Conservation (phyloP, 1,140 invertebrate genomes). For the Vanessa atalanta region DNA sequence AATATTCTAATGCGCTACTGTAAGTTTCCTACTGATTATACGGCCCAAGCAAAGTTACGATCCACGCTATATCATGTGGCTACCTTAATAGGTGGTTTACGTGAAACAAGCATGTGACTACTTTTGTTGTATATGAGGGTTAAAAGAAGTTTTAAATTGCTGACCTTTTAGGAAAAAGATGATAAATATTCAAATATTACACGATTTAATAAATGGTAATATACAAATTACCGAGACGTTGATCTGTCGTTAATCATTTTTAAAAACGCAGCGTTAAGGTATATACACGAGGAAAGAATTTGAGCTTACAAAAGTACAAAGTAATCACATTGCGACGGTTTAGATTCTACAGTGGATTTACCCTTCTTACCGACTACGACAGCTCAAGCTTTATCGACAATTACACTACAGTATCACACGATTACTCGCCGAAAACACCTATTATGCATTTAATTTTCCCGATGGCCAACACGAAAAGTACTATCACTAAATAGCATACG, state of each 20-base stretch:
- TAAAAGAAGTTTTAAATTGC: conserved; percentile 18
- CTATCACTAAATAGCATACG: conserved; percentile 72
- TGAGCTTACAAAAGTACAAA: conserved; percentile 81
- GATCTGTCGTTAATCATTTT: conserved; percentile 61
- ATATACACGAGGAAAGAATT: conserved; percentile 76
- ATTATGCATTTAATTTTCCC: conserved; percentile 76
- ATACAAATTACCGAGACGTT: conserved; percentile 55
- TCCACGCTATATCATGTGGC: conserved; percentile 50
- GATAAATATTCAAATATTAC: conserved; percentile 19
- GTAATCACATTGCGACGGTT: conserved; percentile 76
- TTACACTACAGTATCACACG: conserved; percentile 76
- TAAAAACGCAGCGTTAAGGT: conserved; percentile 66
- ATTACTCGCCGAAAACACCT: conserved; percentile 75
- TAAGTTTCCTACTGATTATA: conserved; percentile 64
- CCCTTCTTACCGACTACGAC: conserved; percentile 74
- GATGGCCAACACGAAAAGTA: conserved; percentile 75
- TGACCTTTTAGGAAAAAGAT: conserved; percentile 9
- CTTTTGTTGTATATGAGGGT: conserved; percentile 24
- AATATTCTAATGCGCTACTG: conserved; percentile 71
- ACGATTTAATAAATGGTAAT: conserved; percentile 29
- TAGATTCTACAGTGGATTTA: conserved; percentile 75
- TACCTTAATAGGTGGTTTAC: conserved; percentile 54
- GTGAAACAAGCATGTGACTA: conserved; percentile 48
- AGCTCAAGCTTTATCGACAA: conserved; percentile 77
- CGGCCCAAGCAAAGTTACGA: conserved; percentile 63